Percentiles rank a stretch among this genome's conserved stretches.
Conservation (phyloP, 1,140 invertebrate species). For the Drosophila persimilis region DNA sequence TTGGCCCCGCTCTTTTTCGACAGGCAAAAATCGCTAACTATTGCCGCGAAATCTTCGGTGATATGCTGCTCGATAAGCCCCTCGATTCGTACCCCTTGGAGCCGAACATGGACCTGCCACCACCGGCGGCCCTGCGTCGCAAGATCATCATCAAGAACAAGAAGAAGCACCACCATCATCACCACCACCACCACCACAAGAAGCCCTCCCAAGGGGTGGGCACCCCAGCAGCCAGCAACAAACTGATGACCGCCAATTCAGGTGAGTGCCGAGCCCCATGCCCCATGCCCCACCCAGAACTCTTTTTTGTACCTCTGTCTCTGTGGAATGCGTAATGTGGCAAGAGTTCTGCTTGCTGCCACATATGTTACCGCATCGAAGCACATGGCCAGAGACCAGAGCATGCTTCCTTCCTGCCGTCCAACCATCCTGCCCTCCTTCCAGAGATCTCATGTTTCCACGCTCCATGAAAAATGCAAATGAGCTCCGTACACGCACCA, state of each 20-base stretch:
- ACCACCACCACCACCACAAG: conserved; percentile 86
- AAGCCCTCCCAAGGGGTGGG: conserved; percentile 52
- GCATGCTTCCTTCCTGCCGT: not conserved
- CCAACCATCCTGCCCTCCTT: not conserved
- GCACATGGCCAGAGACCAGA: conserved; percentile 12
- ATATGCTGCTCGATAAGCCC: conserved; percentile 95
- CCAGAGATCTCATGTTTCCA: not conserved
- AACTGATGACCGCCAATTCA: conserved; percentile 78
- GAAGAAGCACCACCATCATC: conserved; percentile 96
- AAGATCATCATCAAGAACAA: conserved; percentile 99
- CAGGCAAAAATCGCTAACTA: conserved; percentile 98
- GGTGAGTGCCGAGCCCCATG: conserved; percentile 51
- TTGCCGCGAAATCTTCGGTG: conserved; percentile 97
- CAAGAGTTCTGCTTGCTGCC: conserved; percentile 18
- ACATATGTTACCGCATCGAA: conserved; percentile 44
- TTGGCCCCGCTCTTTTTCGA: not conserved
- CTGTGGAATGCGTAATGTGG: conserved; percentile 35
- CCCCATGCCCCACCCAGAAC: too few species aligned
- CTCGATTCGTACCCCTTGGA: conserved; percentile 93
- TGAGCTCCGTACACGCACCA: conserved; percentile 61
- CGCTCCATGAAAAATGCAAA: conserved; percentile 63
- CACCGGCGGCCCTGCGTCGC: conserved; percentile 91
- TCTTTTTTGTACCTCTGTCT: too few species aligned
- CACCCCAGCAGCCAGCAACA: conserved; percentile 66
- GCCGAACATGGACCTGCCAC: conserved; percentile 91